These are phyloP conservation scores for Halichoerus grypus DNA, from an alignment of 2,113 vertebrate species.

Conservation along the genomic window DNA sequence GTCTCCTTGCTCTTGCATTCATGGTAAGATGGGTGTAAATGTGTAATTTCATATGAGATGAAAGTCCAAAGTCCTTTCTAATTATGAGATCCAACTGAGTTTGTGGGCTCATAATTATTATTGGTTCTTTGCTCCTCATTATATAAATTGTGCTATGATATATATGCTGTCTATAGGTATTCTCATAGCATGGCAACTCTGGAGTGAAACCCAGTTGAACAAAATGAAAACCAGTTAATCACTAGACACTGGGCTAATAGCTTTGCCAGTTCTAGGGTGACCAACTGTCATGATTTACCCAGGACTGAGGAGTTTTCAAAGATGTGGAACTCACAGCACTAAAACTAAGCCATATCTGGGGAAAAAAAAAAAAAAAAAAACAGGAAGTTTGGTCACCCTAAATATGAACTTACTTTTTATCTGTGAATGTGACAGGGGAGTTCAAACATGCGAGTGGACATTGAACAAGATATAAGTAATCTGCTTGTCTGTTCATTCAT, in stretches of 20 bases:
- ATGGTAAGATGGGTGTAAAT: background rate
- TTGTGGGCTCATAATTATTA: background rate
- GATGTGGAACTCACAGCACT: background rate
- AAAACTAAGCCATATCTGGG: background rate
- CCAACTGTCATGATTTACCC: background rate
- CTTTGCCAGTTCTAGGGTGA: background rate
- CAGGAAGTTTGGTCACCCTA: background rate
- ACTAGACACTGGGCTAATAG: background rate
- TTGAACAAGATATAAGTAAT: background rate
- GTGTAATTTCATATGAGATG: background rate
- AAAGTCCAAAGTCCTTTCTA: background rate
- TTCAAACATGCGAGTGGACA: background rate
- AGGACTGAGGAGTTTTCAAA: background rate
- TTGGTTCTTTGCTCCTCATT: background rate
- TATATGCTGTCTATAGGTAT: background rate
- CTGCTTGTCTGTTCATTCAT: background rate
- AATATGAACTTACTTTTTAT: no score
- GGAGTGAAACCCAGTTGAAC: background rate
- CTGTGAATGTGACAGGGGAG: background rate
- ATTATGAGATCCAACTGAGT: background rate
- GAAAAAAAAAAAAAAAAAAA: background rate
- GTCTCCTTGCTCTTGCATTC: background rate
- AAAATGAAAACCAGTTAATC: background rate
- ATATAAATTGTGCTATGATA: background rate
- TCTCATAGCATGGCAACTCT: background rate